These are phyloP conservation scores for Andrena trimmerana DNA, from an alignment of 2,888 invertebrate species.

Conservation along the genomic window DNA sequence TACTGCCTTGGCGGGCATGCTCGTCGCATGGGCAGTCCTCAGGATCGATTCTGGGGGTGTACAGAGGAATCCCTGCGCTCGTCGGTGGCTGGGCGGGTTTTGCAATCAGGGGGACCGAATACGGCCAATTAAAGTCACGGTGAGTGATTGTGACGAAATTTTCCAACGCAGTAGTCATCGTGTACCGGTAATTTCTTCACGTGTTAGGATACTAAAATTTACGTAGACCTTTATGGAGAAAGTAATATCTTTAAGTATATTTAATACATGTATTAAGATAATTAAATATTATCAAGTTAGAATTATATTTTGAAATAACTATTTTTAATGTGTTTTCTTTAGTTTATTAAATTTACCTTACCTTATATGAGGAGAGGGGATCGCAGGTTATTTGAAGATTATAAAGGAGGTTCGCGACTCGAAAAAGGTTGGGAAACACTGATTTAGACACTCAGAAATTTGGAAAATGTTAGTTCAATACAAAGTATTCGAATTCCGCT, in stretches of 20 bases:
- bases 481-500: background rate
- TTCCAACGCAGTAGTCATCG: conserved; percentile 78
- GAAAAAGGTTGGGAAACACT: too few species aligned
- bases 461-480: too few species aligned
- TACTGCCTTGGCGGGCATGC: conserved; percentile 87
- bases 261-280: too few species aligned
- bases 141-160: conserved; percentile 86
- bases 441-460: too few species aligned
- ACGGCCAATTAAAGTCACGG: conserved; percentile 88
- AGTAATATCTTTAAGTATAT: background rate
- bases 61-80: conserved; percentile 85
- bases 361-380: too few species aligned
- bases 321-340: too few species aligned
- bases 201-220: conserved; percentile 26
- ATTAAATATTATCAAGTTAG: too few species aligned
- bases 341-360: too few species aligned
- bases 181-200: conserved; percentile 33
- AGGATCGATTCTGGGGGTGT: conserved; percentile 86
- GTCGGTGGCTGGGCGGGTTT: conserved; percentile 88
- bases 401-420: too few species aligned
- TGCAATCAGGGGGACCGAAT: conserved; percentile 86
- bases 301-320: too few species aligned
- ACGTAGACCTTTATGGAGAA: background rate
- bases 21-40: conserved; percentile 89
- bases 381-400: too few species aligned